Evolutionary conservation across 2,113 vertebrate genomes (phyloP).

Genomic region (Atherinomorus stipes): DNA sequence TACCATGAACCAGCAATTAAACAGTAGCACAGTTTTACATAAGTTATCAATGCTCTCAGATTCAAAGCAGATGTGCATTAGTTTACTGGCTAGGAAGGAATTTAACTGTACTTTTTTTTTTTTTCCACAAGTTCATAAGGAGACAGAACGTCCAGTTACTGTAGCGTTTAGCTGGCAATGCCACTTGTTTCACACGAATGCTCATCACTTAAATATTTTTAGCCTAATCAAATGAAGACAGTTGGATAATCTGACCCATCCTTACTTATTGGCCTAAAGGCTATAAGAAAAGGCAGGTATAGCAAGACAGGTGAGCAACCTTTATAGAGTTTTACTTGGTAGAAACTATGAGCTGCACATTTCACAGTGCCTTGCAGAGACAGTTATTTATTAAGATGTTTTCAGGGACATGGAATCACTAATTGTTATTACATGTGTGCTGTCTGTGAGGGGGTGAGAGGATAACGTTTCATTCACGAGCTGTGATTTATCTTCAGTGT

Average conservation of each 20-base stretch:
- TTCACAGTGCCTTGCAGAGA: conserved; percentile 79
- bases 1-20: conserved; percentile 56
- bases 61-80: conserved; percentile 29
- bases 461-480: conserved; percentile 45
- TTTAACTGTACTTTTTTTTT: conserved; percentile 12
- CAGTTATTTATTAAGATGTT: conserved; percentile 78
- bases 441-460: conserved; percentile 28
- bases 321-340: conserved; percentile 41
- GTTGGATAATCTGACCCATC: conserved; percentile 24
- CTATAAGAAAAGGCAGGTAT: conserved; percentile 1
- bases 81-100: conserved; percentile 35
- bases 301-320: conserved; percentile 32
- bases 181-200: conserved; percentile 16
- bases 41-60: conserved; percentile 22
- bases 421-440: conserved; percentile 65
- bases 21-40: conserved; percentile 65
- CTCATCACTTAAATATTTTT: conserved; percentile 21
- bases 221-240: conserved; percentile 9
- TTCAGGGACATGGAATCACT: conserved; percentile 77
- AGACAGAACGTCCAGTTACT: background rate
- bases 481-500: conserved; percentile 65
- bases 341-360: conserved; percentile 73
- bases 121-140: background rate
- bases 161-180: background rate
- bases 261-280: background rate